phyloP scores from a whole-genome alignment of 1,140 invertebrate genomes.

The Helicoverpa zea region DNA sequence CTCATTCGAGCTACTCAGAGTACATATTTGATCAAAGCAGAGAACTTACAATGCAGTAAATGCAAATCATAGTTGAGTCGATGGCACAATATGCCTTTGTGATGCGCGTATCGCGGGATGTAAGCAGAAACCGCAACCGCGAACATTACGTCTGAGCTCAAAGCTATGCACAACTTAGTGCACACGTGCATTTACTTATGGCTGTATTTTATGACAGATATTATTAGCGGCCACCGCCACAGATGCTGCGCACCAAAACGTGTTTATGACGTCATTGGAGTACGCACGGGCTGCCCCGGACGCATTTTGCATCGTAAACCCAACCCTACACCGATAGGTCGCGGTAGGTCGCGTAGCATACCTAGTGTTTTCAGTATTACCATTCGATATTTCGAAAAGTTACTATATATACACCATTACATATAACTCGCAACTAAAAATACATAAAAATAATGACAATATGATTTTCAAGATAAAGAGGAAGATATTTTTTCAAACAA shows the following conservation, averaged over 20 bases:
- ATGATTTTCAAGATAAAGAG: too few species aligned
- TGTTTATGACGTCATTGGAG: slow-evolving; percentile 30
- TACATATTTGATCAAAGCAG: slow-evolving; percentile 38
- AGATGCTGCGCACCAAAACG: slow-evolving; percentile 16
- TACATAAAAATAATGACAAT: too few species aligned
- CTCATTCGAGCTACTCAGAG: slow-evolving; percentile 27
- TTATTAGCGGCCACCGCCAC: not conserved
- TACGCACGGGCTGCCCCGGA: not conserved
- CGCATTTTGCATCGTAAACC: slow-evolving; percentile 10
- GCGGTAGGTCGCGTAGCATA: too few species aligned
- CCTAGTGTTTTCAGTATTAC: not conserved
- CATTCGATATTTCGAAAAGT: not conserved
- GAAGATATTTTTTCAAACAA: too few species aligned
- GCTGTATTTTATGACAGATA: slow-evolving; percentile 9
- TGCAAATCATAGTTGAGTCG: slow-evolving; percentile 9
- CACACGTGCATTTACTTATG: slow-evolving; percentile 2
- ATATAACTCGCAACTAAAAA: too few species aligned
- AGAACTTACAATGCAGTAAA: slow-evolving; percentile 22
- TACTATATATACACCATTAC: too few species aligned
- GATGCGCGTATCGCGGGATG: slow-evolving; percentile 18
- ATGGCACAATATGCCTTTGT: slow-evolving; percentile 11
- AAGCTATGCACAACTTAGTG: slow-evolving; percentile 15
- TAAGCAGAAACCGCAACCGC: slow-evolving; percentile 23
- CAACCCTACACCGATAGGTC: too few species aligned
- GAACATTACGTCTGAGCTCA: slow-evolving; percentile 14